Evolutionary conservation across 2,113 vertebrate genomes (phyloP).

Genomic region (Antechinus stuartii): DNA sequence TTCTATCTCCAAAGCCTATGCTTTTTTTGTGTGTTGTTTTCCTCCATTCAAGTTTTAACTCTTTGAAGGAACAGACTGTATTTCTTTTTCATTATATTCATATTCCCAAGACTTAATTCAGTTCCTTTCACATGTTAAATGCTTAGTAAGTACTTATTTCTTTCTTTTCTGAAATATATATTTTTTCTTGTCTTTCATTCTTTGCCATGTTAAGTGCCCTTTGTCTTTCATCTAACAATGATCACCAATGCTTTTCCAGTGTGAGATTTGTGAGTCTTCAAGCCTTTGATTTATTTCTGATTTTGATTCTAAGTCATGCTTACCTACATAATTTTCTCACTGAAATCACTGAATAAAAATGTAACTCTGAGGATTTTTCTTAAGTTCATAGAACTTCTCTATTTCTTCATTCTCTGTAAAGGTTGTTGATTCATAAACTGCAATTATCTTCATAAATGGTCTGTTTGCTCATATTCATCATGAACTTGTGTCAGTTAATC

Average conservation of each 20-base stretch:
- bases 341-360: background rate
- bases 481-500: background rate
- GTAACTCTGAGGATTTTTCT: background rate
- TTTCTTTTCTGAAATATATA: background rate
- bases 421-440: background rate
- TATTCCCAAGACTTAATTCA: background rate
- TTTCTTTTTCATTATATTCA: too few relatives aligned
- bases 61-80: background rate
- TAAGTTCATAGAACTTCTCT: background rate
- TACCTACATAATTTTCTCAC: background rate
- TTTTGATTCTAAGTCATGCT: background rate
- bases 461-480: background rate
- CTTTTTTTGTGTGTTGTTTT: background rate
- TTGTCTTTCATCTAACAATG: background rate
- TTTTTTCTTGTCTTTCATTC: background rate
- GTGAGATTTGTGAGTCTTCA: background rate
- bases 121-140: background rate
- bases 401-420: background rate
- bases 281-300: background rate
- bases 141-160: background rate
- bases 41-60: background rate
- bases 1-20: background rate
- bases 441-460: background rate
- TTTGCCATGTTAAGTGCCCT: background rate
- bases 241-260: background rate